Conservation (phyloP, 2,888 invertebrate genomes). For the Pollenia angustigena region DNA sequence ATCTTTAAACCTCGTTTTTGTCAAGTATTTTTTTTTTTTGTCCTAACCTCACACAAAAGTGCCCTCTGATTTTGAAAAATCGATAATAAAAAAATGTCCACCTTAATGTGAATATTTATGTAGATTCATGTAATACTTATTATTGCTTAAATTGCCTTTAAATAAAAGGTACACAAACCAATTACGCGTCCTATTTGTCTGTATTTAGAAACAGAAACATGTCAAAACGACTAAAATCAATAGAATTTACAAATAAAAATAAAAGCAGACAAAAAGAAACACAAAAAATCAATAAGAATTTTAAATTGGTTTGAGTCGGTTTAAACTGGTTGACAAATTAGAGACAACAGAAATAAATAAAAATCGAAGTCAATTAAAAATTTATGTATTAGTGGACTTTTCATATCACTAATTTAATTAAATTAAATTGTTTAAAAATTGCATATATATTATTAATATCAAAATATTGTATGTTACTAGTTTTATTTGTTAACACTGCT, state of each 20-base stretch:
- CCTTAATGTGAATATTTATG: not conserved
- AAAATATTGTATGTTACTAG: too few species aligned
- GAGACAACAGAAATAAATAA: slow-evolving; percentile 1
- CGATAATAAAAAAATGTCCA: not conserved
- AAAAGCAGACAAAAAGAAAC: not conserved
- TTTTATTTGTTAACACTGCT: too few species aligned
- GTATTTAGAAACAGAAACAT: not conserved
- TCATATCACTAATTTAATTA: too few species aligned
- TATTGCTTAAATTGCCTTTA: slow-evolving; percentile 13
- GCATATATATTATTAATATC: too few species aligned
- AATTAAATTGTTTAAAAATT: too few species aligned
- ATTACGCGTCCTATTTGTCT: not conserved
- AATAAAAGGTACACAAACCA: slow-evolving; percentile 9
- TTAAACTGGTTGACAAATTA: slow-evolving; percentile 48
- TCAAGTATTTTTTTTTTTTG: too few species aligned
- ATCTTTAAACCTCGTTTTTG: too few species aligned
- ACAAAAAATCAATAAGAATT: not conserved
- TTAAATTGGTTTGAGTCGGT: slow-evolving; percentile 55
- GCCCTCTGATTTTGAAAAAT: too few species aligned
- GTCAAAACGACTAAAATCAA: slow-evolving; percentile 18
- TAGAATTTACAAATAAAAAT: slow-evolving; percentile 1
- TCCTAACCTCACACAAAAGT: too few species aligned
- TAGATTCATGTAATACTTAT: slow-evolving; percentile 17
- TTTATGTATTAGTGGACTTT: too few species aligned
- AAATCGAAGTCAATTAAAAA: not conserved